Percentiles rank a stretch among this genome's conserved stretches.
Conservation (phyloP, 2,113 vertebrate genomes). For the Beaufortia kweichowensis region DNA sequence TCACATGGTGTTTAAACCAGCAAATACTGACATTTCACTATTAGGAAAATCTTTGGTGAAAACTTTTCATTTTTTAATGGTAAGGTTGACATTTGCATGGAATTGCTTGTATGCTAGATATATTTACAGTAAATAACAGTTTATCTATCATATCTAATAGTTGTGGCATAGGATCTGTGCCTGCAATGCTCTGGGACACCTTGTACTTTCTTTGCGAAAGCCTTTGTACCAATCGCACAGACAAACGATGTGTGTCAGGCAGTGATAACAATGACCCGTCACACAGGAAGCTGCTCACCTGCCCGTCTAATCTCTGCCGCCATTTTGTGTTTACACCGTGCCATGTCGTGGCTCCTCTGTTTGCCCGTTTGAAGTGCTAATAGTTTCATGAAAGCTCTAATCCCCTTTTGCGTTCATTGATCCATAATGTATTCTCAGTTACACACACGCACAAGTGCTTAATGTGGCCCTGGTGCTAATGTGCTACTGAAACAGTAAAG, state of each 20-base stretch:
- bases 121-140: no score
- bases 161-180: no score
- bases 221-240: neutral
- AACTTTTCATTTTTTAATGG: no score
- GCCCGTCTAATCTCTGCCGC: slow-evolving; percentile 34
- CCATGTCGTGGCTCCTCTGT: slow-evolving; percentile 16
- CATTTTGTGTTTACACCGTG: slow-evolving; percentile 42
- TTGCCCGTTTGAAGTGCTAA: slow-evolving; percentile 53
- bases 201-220: slow-evolving; percentile 6
- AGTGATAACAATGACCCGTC: slow-evolving; percentile 36
- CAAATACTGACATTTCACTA: no score
- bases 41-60: no score
- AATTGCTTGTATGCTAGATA: no score
- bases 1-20: no score
- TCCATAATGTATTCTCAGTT: slow-evolving; percentile 41
- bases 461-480: slow-evolving; percentile 18
- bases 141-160: no score
- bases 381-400: slow-evolving; percentile 46
- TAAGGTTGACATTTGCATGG: no score
- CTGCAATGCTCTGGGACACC: neutral
- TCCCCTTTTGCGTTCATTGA: slow-evolving; percentile 49
- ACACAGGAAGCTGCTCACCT: neutral
- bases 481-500: neutral
- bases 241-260: slow-evolving; percentile 11
- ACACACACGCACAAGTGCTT: slow-evolving; percentile 12